Evolutionary conservation across 2,888 invertebrate genomes (phyloP), one percentile per base, ranked within the genome.

Genomic region (Trichopoda pennipes): DNA sequence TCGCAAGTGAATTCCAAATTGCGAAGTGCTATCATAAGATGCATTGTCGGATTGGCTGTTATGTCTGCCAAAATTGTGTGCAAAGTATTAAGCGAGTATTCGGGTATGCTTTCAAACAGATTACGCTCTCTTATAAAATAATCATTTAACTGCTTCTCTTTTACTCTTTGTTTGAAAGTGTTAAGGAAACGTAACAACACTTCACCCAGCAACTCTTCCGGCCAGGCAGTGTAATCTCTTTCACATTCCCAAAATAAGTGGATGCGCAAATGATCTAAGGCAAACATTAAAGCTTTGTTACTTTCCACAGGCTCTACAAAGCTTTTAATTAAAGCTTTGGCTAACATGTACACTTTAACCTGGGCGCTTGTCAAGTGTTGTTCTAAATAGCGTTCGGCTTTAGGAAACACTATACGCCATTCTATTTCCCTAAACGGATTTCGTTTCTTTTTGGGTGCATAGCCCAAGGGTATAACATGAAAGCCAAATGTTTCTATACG

Each of bases 241-340:
- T 96, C 96, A 85, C 95, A 94, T 90, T 96, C 93, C 95, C 95
- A 95, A 89, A 96, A 95, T 38, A 96, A 90, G 86, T 95, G 93
- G 84, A 94, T 94, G 72, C 95, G 93, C 44, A 96, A 92, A 86
- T 96, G 96, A 80, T 94, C 94, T 0, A 94, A 92, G 17, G 94
- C 93, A 56, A 89, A 88, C 23, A 96, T 91, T 7, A 95, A 94
- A 0, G 87, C 69, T 58, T 85, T 86, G 3, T 93, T 92, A 19
- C 87, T 87, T 16, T 93, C 93, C 32, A 93, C 91, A 23, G 94
- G 94, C 87, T 95, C 94, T 81, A 96, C 92, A 87, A 94, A 96
- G 0, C 94, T 93, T 88, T 95, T 95, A 84, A 95, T 93, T n/a
- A 97, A 89, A 47, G 93, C 91, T 81, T 96, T 91, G 1, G 94